Evolutionary conservation across 2,113 vertebrate species (phyloP).

Genomic region (Raphicerus campestris): DNA sequence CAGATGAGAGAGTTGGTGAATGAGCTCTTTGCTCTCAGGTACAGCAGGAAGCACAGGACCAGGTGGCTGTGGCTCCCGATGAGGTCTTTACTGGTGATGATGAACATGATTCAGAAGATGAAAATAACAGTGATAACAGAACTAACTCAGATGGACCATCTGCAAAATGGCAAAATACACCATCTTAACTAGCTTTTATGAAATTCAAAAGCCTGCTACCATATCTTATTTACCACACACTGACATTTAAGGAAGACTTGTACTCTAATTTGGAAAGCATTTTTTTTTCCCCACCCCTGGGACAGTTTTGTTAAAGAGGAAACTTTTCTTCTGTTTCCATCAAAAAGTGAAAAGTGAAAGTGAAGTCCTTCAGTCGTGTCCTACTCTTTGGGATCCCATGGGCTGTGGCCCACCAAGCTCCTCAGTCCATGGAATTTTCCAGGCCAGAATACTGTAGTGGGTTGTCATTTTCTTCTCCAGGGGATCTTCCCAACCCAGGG

Average conservation of each 20-base stretch:
- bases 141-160: conserved; percentile 71
- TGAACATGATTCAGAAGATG: conserved; percentile 71
- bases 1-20: conserved; percentile 72
- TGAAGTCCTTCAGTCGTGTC: too few species aligned
- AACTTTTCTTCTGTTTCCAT: conserved; percentile 34
- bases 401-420: too few species aligned
- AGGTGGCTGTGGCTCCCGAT: not conserved
- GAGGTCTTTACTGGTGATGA: conserved; percentile 65
- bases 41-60: conserved; percentile 48
- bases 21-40: conserved; percentile 68
- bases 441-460: too few species aligned
- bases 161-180: conserved; percentile 74
- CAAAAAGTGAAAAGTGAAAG: not conserved
- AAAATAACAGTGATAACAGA: conserved; percentile 54
- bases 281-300: not conserved
- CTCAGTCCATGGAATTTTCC: too few species aligned
- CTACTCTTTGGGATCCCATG: too few species aligned
- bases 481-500: too few species aligned
- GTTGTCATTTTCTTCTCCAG: too few species aligned
- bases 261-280: not conserved
- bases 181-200: conserved; percentile 39
- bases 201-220: not conserved
- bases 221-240: not conserved
- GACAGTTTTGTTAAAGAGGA: not conserved
- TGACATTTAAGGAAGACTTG: not conserved